phyloP scores from a whole-genome alignment of 53 echinoderm and acorn worm genomes.

The Apostichopus leukothele region DNA sequence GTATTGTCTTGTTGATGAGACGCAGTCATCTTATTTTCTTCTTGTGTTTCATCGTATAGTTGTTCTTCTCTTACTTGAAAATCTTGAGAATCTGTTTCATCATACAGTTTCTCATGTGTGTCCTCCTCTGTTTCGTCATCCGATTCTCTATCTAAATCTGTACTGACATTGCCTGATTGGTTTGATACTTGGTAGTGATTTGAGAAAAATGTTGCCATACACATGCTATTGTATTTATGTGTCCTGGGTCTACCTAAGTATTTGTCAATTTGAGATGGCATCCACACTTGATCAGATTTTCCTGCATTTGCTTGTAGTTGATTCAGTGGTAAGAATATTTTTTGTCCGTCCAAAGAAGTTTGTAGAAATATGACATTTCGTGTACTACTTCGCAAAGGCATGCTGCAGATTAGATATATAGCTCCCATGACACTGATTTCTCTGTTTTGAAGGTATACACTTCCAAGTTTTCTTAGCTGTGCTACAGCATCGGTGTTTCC shows the following conservation, averaged over 20 bases:
- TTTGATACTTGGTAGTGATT: background rate
- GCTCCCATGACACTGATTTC: conserved; percentile 55
- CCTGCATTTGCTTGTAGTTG: conserved; percentile 31
- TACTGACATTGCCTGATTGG: background rate
- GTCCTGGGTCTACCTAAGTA: conserved; percentile 27
- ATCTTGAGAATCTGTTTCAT: too few species aligned
- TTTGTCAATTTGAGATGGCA: conserved; percentile 15
- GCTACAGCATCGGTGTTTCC: conserved; percentile 61
- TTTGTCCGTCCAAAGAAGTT: conserved; percentile 24
- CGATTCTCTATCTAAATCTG: background rate
- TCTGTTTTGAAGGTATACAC: conserved; percentile 46
- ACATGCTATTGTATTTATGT: background rate
- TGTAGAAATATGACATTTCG: conserved; percentile 68
- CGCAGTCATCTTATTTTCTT: too few species aligned
- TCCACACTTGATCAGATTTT: conserved; percentile 41
- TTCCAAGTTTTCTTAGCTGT: conserved; percentile 52
- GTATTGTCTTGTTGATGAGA: too few species aligned
- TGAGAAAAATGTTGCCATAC: conserved; percentile 8
- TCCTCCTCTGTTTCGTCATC: background rate
- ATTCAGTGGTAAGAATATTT: conserved; percentile 34
- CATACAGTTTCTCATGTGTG: background rate
- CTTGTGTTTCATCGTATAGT: too few species aligned
- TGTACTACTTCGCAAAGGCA: conserved; percentile 59
- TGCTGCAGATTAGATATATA: conserved; percentile 52
- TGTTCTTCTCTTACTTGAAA: too few species aligned